Percentiles rank a stretch among this genome's conserved stretches.
These are phyloP conservation scores for Orientallactaga bullata DNA, from an alignment of 2,113 vertebrate species.

Conservation along the genomic window DNA sequence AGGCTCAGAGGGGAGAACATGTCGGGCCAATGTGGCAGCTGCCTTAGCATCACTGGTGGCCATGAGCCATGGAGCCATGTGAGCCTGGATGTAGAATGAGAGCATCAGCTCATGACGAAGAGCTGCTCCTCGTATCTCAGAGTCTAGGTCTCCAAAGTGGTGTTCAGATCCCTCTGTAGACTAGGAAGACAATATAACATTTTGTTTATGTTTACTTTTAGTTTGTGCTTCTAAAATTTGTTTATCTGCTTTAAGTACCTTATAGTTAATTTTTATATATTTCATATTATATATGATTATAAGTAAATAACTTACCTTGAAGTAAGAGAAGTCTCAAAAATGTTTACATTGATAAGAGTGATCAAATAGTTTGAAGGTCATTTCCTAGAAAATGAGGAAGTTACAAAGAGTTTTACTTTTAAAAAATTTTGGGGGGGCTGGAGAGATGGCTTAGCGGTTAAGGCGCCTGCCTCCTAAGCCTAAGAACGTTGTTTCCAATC, in stretches of 20 bases:
- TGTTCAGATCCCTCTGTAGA: background rate
- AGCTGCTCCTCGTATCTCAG: background rate
- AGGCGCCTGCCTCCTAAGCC: too few species aligned
- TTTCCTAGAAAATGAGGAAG: constrained; percentile 23
- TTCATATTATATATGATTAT: constrained; percentile 13
- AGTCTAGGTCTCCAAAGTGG: background rate
- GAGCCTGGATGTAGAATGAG: background rate
- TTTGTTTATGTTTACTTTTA: constrained; percentile 21
- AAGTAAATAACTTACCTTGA: constrained; percentile 18
- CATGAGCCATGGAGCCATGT: background rate
- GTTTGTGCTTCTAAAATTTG: constrained; percentile 4
- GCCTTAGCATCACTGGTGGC: background rate
- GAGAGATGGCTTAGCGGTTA: too few species aligned
- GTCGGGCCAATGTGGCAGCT: background rate
- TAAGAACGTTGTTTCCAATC: too few species aligned
- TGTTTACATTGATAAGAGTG: background rate
- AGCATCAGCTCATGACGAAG: background rate
- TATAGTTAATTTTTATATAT: background rate
- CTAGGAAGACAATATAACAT: background rate
- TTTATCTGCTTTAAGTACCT: background rate
- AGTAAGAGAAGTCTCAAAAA: background rate
- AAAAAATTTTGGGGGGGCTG: too few species aligned
- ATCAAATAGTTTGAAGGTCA: constrained; percentile 16
- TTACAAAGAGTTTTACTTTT: constrained; percentile 34
- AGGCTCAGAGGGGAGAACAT: background rate